Percentiles rank a stretch among this genome's conserved stretches.
Conservation (phyloP, 1,140 invertebrate genomes). For the Bombus affinis region DNA sequence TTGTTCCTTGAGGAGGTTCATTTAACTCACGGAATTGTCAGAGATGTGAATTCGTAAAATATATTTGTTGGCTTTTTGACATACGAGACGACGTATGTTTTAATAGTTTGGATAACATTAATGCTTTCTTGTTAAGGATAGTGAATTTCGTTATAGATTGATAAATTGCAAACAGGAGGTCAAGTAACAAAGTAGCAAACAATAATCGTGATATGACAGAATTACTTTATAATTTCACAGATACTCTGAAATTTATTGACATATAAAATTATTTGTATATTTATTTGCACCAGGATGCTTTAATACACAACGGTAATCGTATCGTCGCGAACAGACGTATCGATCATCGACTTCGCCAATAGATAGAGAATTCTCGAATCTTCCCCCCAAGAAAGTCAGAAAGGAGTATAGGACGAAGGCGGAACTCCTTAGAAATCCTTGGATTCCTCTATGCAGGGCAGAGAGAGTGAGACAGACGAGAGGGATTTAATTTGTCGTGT, state of each 20-base stretch:
- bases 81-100: too few species aligned
- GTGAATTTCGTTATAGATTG: neutral
- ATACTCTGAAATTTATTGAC: neutral
- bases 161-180: too few species aligned
- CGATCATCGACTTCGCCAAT: slow-evolving; percentile 22
- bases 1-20: neutral
- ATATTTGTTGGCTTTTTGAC: neutral
- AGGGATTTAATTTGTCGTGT: slow-evolving; percentile 62
- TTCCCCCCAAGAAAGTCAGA: slow-evolving; percentile 29
- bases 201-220: neutral
- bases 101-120: too few species aligned
- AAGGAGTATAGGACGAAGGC: slow-evolving; percentile 29
- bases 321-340: neutral
- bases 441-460: slow-evolving; percentile 47
- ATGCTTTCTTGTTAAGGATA: neutral
- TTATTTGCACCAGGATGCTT: neutral
- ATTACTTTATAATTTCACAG: neutral
- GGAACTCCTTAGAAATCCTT: slow-evolving; percentile 54
- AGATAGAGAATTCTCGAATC: slow-evolving; percentile 1
- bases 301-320: neutral
- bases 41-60: neutral
- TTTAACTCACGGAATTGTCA: neutral
- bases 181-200: too few species aligned
- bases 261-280: neutral
- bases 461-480: slow-evolving; percentile 26